Evolutionary conservation across 2,113 vertebrate species (phyloP).

Genomic region (Phycodurus eques): DNA sequence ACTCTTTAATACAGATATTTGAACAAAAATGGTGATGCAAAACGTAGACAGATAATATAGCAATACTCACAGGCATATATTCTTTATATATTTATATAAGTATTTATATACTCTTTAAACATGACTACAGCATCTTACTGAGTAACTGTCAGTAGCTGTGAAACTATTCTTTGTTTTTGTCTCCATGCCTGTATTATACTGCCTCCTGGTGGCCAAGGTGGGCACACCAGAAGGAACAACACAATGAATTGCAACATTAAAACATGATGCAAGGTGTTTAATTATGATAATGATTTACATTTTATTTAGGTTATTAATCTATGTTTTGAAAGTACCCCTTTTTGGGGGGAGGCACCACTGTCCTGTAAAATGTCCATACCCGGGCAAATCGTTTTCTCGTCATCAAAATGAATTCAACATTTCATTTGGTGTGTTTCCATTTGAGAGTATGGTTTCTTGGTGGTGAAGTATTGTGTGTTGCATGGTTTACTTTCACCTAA

Average conservation of each 20-base stretch:
- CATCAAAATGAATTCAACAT: slow-evolving; percentile 8
- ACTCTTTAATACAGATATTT: not conserved
- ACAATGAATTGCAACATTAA: not conserved
- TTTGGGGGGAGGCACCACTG: too few species aligned
- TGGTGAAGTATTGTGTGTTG: not conserved
- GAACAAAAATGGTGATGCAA: not conserved
- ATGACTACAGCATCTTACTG: not conserved
- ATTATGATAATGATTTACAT: not conserved
- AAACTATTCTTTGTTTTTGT: not conserved
- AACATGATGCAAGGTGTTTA: not conserved
- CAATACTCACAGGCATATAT: not conserved
- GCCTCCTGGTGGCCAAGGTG: not conserved
- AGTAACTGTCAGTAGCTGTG: not conserved
- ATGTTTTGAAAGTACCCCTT: too few species aligned
- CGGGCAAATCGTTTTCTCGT: too few species aligned
- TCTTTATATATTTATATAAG: too few species aligned
- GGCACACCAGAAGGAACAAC: not conserved
- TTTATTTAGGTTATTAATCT: not conserved
- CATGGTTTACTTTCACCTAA: slow-evolving; percentile 4
- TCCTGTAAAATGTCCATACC: too few species aligned
- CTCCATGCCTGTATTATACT: not conserved
- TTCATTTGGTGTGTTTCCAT: slow-evolving; percentile 9
- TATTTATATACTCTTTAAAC: not conserved
- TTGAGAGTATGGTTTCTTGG: slow-evolving; percentile 1
- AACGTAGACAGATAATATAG: too few species aligned